These are phyloP conservation scores for Chrysochloris asiatica DNA, from an alignment of 2,113 vertebrate genomes.

Conservation along the genomic window DNA sequence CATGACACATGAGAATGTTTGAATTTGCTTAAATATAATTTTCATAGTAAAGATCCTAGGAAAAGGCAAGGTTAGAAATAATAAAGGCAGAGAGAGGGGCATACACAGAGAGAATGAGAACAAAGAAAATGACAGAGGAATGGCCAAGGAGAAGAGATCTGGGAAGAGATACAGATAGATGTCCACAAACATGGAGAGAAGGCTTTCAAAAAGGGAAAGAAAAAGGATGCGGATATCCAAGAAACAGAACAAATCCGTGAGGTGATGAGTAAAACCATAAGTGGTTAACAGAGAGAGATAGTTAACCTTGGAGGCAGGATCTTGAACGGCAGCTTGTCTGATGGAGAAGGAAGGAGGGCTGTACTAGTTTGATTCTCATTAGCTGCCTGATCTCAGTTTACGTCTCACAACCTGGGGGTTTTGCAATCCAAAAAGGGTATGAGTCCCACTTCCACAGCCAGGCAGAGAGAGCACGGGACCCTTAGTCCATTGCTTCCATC, in stretches of 20 bases:
- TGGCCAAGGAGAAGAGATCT: neutral
- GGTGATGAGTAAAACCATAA: neutral
- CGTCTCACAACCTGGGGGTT: neutral
- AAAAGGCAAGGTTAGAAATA: slow-evolving; percentile 37
- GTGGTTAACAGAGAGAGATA: neutral
- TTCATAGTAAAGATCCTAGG: slow-evolving; percentile 21
- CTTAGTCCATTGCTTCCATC: neutral
- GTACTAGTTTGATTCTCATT: neutral
- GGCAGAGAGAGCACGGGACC: neutral
- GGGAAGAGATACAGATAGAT: neutral
- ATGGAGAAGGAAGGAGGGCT: neutral
- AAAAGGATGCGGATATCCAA: neutral
- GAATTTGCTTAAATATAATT: slow-evolving; percentile 25
- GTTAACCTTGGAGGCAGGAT: neutral
- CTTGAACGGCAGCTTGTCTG: neutral
- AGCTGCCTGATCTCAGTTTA: neutral
- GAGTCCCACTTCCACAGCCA: neutral
- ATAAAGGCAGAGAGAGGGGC: neutral
- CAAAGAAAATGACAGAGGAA: neutral
- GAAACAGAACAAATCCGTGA: neutral
- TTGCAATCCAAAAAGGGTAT: too few species aligned
- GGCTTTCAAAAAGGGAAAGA: neutral
- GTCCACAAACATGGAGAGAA: neutral
- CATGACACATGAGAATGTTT: slow-evolving; percentile 23
- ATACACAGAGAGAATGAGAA: neutral